These are phyloP conservation scores for Oreochromis mossambicus DNA, from an alignment of 2,797 vertebrate genomes.

Conservation along the genomic window DNA sequence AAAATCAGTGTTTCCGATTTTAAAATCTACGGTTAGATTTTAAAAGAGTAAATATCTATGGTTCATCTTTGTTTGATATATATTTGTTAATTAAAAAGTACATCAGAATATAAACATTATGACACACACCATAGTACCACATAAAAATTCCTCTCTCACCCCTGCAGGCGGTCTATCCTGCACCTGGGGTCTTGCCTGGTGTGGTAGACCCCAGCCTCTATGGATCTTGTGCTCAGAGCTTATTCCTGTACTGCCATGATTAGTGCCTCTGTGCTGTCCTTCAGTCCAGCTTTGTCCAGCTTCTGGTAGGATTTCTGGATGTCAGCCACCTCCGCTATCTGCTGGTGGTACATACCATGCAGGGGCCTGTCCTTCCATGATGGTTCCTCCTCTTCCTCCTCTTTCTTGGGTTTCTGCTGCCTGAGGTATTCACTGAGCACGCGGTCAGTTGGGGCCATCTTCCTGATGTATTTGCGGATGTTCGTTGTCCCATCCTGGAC, in stretches of 20 bases:
- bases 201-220: rapidly evolving
- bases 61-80: neutral
- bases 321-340: neutral
- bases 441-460: no score
- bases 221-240: neutral
- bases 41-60: neutral
- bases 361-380: no score
- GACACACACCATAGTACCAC: rapidly evolving
- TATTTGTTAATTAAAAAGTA: neutral
- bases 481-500: neutral
- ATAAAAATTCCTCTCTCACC: neutral
- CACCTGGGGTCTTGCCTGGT: neutral
- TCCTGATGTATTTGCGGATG: neutral
- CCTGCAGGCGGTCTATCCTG: neutral
- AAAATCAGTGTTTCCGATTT: neutral
- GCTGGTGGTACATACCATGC: no score
- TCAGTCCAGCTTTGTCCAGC: neutral
- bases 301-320: neutral
- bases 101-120: neutral
- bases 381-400: no score
- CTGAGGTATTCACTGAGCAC: no score
- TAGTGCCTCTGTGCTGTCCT: neutral
- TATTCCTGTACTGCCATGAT: neutral
- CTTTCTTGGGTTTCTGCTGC: no score
- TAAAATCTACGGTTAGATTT: no score